phyloP scores from a whole-genome alignment of 2,888 invertebrate genomes.

The Cheilosia scutellata region DNA sequence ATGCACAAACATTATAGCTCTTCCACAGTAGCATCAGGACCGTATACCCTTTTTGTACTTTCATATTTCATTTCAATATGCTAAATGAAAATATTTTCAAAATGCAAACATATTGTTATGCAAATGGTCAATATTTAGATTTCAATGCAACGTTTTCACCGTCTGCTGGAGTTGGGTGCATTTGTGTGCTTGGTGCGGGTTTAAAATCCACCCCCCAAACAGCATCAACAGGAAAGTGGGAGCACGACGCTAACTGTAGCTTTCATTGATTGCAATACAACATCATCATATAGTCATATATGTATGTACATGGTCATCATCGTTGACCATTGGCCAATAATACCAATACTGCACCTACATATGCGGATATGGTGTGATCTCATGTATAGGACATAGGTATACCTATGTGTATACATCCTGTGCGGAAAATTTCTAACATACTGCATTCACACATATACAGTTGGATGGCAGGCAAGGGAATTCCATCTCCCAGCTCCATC shows the following conservation, averaged over 20 bases:
- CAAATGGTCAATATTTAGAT: constrained; percentile 82
- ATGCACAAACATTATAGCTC: background rate
- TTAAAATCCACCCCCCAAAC: background rate
- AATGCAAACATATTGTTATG: constrained; percentile 82
- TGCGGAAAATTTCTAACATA: constrained; percentile 55
- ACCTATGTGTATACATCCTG: constrained; percentile 23
- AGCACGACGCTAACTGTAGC: constrained; percentile 40
- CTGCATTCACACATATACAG: constrained; percentile 55
- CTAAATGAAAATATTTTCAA: constrained; percentile 81
- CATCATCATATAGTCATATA: constrained; percentile 33
- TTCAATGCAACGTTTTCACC: constrained; percentile 59
- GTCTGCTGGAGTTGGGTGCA: constrained; percentile 41
- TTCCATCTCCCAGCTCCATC: constrained; percentile 4
- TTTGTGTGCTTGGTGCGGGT: constrained; percentile 7
- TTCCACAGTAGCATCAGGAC: constrained; percentile 5
- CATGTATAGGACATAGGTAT: constrained; percentile 2
- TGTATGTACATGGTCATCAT: constrained; percentile 16
- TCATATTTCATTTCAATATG: constrained; percentile 64
- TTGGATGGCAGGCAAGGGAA: constrained; percentile 12
- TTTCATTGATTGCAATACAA: constrained; percentile 42
- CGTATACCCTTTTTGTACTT: constrained; percentile 58
- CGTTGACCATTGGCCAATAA: constrained; percentile 47
- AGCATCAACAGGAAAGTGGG: constrained; percentile 24
- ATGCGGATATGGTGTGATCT: constrained; percentile 35
- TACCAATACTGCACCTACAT: constrained; percentile 25